Base-by-base conservation (phyloP, 2,888 invertebrate species). In the Baccha elongata region DNA sequence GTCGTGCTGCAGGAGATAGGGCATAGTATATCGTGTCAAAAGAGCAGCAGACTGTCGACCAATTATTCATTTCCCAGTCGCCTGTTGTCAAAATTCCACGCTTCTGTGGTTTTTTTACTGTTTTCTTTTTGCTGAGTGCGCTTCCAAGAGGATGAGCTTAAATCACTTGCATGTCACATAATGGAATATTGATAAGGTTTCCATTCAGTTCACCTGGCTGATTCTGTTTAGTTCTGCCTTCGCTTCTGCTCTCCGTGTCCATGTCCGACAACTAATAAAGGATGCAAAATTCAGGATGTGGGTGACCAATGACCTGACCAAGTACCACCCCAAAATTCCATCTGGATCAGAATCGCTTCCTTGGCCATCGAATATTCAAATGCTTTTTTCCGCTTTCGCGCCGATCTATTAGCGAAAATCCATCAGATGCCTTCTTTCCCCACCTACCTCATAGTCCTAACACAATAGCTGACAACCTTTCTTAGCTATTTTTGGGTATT, bases 341-440 rank as follows among this genome's bases (percentile, higher is more conserved):
- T 65, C 46, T 68, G 53, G 44, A 67, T 79, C 53, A 40, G 72
- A 62, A 73, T 67, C 53, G 67, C 72, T 79, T 79, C 79, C 72
- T 79, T 60, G 60, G 53, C 68, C 75, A 76, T 75, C 44, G 68
- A 72, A 67, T 72, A 79, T 73, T 67, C 73, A 73, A 72, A 72
- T 50, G 52, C 21, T 73, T 79, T 79, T n/a, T 72, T 79, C 72
- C 79, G 79, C 79, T 67, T 79, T 72, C 65, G 46, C 67, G 79
- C 60, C 60, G 73, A 79, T 79, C 78, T 79, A 72, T 72, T 79
- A 72, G 58, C 60, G n/a, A 62, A 72, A 72, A 79, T 67, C 52
- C 79, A 73, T 73, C 67, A 53, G 60, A 48, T 60, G 67, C 29
- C 52, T 42, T 1, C 26, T 46, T 55, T 40, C 7, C 13, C 50